These are phyloP conservation scores for Drymodes brunneopygia DNA, from an alignment of 2,113 vertebrate genomes.

Conservation along the genomic window DNA sequence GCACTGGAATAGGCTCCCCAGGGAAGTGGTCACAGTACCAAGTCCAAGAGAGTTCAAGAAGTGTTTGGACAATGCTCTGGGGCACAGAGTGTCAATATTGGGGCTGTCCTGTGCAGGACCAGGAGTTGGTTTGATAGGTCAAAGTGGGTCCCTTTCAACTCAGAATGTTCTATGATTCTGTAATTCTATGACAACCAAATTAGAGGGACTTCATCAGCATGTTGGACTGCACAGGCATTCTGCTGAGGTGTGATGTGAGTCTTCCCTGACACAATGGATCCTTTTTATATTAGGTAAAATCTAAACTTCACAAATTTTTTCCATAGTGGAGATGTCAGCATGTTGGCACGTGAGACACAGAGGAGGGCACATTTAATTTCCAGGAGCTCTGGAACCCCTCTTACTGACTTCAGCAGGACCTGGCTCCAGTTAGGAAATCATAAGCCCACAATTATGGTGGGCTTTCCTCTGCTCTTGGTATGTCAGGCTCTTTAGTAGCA, in stretches of 20 bases:
- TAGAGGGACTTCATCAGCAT: neutral
- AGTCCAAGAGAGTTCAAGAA: neutral
- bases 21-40: too few species aligned
- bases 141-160: neutral
- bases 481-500: neutral
- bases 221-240: neutral
- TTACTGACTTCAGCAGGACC: neutral
- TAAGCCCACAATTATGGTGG: neutral
- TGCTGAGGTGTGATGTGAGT: neutral
- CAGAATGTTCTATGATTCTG: neutral
- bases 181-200: neutral
- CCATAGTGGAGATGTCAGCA: neutral
- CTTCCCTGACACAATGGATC: neutral
- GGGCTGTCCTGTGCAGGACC: neutral
- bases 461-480: neutral
- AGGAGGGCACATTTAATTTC: neutral
- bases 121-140: neutral
- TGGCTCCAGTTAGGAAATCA: neutral
- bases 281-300: neutral
- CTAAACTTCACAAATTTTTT: neutral
- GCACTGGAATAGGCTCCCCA: neutral
- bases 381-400: neutral
- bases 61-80: neutral
- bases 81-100: neutral
- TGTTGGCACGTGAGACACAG: neutral